Conservation (phyloP, 2,888 invertebrate genomes). For the Patella pellucida region DNA sequence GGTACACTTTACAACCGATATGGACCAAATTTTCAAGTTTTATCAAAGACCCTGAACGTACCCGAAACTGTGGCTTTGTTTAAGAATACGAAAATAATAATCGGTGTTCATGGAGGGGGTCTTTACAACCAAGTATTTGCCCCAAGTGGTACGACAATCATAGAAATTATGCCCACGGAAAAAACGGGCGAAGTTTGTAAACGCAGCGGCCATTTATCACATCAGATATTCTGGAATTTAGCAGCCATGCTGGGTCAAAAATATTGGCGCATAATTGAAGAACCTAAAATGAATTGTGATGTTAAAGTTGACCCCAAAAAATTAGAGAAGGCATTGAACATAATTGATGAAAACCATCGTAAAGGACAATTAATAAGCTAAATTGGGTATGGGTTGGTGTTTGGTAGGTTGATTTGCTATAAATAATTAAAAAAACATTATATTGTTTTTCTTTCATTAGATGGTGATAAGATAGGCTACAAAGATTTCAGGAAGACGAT, state of each 20-base stretch:
- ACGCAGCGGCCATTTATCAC: neutral
- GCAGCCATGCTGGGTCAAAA: constrained; percentile 1
- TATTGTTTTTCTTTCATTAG: too few species aligned
- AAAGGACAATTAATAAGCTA: too few species aligned
- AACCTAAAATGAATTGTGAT: neutral
- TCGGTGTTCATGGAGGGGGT: neutral
- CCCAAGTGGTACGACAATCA: neutral
- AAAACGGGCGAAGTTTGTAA: neutral
- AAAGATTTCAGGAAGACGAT: too few species aligned
- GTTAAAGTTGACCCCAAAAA: neutral
- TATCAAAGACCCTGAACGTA: neutral
- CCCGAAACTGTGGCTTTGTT: neutral
- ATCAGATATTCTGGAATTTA: neutral
- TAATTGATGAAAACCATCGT: neutral
- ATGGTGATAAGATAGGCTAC: too few species aligned
- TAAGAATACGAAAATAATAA: neutral
- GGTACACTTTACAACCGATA: neutral
- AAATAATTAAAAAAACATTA: too few species aligned
- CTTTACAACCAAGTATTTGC: neutral
- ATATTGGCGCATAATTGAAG: neutral
- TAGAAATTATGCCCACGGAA: neutral
- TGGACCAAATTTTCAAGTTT: neutral
- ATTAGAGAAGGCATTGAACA: neutral
- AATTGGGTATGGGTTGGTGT: too few species aligned
- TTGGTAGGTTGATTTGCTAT: too few species aligned